Percentiles rank a stretch among this genome's conserved stretches.
phyloP scores from a whole-genome alignment of 2,888 invertebrate genomes.

The Pterostichus madidus region DNA sequence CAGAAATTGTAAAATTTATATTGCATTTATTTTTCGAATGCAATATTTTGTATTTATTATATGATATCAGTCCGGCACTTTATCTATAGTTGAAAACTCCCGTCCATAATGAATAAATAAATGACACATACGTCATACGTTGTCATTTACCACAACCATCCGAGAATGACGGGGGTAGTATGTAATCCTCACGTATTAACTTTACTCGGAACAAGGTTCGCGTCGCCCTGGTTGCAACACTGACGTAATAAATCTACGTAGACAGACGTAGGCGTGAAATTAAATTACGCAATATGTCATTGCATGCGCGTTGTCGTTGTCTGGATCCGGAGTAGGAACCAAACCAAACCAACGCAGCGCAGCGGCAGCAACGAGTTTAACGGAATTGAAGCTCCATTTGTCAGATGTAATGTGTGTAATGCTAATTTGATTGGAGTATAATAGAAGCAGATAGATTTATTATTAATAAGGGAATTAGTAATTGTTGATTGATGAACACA shows the following conservation, averaged over 20 bases:
- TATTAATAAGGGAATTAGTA: neutral
- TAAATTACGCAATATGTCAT: slow-evolving; percentile 59
- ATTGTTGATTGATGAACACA: neutral
- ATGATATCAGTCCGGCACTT: too few species aligned
- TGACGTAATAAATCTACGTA: slow-evolving; percentile 43
- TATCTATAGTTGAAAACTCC: too few species aligned
- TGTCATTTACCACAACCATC: too few species aligned
- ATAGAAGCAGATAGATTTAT: neutral
- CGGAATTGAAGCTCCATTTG: slow-evolving; percentile 1
- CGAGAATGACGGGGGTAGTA: too few species aligned
- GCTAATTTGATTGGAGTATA: neutral
- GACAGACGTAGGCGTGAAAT: slow-evolving; percentile 57
- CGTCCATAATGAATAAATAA: too few species aligned
- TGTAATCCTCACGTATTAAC: too few species aligned
- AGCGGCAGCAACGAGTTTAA: neutral
- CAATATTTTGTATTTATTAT: too few species aligned
- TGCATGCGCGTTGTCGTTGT: slow-evolving; percentile 12
- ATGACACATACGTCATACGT: too few species aligned
- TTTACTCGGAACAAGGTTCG: neutral
- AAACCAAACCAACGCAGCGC: neutral
- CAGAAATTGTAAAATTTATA: too few species aligned
- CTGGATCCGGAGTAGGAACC: neutral
- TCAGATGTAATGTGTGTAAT: neutral
- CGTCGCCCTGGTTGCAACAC: slow-evolving; percentile 14
- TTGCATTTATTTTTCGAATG: too few species aligned